Base-by-base conservation (phyloP, 2,113 vertebrate species). In the Marmota monax region DNA sequence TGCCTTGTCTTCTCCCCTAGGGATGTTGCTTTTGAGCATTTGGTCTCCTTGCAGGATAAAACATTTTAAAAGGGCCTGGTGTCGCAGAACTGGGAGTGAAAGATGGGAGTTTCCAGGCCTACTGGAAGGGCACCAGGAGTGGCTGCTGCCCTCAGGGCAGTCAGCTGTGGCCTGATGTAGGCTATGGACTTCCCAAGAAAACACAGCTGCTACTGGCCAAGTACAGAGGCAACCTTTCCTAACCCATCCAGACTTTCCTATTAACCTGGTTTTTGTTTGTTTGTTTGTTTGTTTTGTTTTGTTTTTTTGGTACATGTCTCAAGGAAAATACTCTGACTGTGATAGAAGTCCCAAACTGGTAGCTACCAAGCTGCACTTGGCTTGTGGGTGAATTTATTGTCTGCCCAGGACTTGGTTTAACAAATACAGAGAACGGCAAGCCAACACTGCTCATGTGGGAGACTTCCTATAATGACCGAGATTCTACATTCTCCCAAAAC, bases 21-120 rank as follows among this genome's bases (percentile, higher is more conserved):
- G 23, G 16, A 56, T 72, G 82, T 90, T 97, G 18, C 20, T 83
- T 95, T 42, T 56, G 78, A 93, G 51, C 58, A 2, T 48, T 94
- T 56, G 2, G 53, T 94, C 32, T 78, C 20, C 67, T 29, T 56
- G 1, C 17, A 34, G 90, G 90, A 87, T 74, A 88, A 70, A 95
- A 61, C 14, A 53, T 10, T 72, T 87, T n/a, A 65, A 51, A 65
- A 32, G 8, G 48, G 48, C 29, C 4, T 92, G 39, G 6, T 5
- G 23, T 16, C 45, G 42, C 11, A 23, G 13, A 92, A 27, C 2
- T 63, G 13, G 18, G 63, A 34, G 61, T 45, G 42, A 23, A 22
- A 25, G 25, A 45, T 4, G 25, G 12, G 10, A 10, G 65, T 2
- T 67, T 69, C 39, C 20, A 29, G 22, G 84, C 27, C 37, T 2